Percentiles rank a stretch among this genome's conserved stretches.
Evolutionary conservation across 2,113 vertebrate genomes (phyloP).

Genomic region (Hepsetus odoe): DNA sequence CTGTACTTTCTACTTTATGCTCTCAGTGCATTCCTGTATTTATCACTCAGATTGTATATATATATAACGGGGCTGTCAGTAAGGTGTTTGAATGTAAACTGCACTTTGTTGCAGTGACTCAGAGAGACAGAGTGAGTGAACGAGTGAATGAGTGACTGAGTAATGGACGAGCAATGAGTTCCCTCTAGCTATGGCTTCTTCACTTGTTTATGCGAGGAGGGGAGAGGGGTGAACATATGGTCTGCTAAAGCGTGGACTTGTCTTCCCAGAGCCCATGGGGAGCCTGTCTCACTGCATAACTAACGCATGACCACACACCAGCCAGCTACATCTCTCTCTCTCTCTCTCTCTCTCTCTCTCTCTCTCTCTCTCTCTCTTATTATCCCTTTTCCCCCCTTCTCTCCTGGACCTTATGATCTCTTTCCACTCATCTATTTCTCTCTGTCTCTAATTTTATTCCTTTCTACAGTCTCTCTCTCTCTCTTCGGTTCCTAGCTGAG

Average conservation of each 20-base stretch:
- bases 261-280: constrained; percentile 77
- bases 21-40: no score
- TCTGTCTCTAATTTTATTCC: neutral
- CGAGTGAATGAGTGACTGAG: constrained; percentile 39
- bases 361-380: neutral
- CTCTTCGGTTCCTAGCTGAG: neutral
- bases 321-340: constrained; percentile 23
- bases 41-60: no score
- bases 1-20: no score
- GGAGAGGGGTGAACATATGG: constrained; percentile 78
- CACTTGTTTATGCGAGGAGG: constrained; percentile 78
- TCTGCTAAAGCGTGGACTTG: constrained; percentile 82
- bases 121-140: constrained; percentile 39
- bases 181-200: constrained; percentile 78
- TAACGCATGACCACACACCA: constrained; percentile 75
- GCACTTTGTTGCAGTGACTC: constrained; percentile 10
- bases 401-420: constrained; percentile 42
- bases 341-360: constrained; percentile 9
- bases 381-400: constrained; percentile 30
- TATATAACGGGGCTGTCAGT: neutral
- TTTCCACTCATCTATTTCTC: neutral
- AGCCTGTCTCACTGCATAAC: constrained; percentile 78
- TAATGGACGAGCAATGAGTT: constrained; percentile 39
- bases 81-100: neutral
- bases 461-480: neutral